phyloP scores from a whole-genome alignment of 1,140 invertebrate species.

The Aphelinus atriplicis region DNA sequence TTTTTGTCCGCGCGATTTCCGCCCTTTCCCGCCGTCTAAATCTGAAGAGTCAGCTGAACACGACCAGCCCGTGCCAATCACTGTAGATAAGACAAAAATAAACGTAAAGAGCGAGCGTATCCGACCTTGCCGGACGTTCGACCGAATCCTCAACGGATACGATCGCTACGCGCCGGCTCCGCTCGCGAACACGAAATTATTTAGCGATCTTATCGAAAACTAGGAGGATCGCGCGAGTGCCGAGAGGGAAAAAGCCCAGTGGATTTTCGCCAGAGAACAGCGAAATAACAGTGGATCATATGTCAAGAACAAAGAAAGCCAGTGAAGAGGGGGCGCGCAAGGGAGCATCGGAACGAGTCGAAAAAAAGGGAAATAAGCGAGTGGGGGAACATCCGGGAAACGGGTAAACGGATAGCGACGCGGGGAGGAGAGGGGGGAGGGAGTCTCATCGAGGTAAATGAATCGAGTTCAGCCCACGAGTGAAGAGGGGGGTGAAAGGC shows the following conservation, averaged over 20 bases:
- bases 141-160: background rate
- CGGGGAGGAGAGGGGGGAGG: background rate
- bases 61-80: constrained; percentile 4
- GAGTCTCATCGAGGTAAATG: background rate
- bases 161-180: background rate
- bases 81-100: constrained; percentile 3
- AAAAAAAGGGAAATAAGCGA: background rate
- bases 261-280: too few species aligned
- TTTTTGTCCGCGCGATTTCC: background rate
- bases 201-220: constrained; percentile 9
- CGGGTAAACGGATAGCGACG: background rate
- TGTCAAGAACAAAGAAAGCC: background rate
- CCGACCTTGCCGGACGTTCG: background rate
- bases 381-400: background rate
- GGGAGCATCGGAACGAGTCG: background rate
- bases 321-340: background rate
- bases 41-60: background rate
- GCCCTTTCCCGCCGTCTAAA: background rate
- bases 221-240: too few species aligned
- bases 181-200: constrained; percentile 12
- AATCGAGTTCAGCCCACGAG: constrained; percentile 14
- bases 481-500: background rate
- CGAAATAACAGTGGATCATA: too few species aligned
- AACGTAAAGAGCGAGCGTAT: background rate
- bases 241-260: too few species aligned